Percentiles rank a stretch among this genome's conserved stretches.
Conservation (phyloP, 2,797 vertebrate genomes). For the Pangasius macronema region DNA sequence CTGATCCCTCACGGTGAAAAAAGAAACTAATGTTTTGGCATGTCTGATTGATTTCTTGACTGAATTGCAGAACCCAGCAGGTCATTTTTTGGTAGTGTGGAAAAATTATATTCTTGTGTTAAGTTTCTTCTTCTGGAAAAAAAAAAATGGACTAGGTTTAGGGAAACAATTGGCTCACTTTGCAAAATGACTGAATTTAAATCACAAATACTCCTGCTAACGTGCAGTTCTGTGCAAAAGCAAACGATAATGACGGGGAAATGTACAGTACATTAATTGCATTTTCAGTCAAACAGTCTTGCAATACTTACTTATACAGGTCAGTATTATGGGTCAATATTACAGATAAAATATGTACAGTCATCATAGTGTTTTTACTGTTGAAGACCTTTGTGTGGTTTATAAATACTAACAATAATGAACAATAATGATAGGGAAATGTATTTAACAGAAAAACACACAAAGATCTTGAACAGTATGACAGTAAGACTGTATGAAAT, state of each 20-base stretch:
- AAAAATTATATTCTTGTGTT: conserved; percentile 72
- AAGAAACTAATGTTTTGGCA: conserved; percentile 17
- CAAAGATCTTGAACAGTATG: neutral
- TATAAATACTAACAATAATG: neutral
- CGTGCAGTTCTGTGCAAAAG: neutral
- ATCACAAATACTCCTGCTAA: neutral
- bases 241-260: neutral
- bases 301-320: neutral
- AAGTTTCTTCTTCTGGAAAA: conserved; percentile 55
- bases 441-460: neutral
- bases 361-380: neutral
- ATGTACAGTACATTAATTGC: neutral
- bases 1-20: conserved; percentile 27
- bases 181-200: neutral
- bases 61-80: conserved; percentile 70
- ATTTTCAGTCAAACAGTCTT: neutral
- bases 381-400: neutral
- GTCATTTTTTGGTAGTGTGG: conserved; percentile 54
- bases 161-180: conserved; percentile 23
- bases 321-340: neutral
- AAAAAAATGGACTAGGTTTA: conserved; percentile 44
- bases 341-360: neutral
- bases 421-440: neutral
- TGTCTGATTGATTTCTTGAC: conserved; percentile 62
- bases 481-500: neutral